Base-by-base conservation (phyloP, 1,140 invertebrate genomes). In the Heliconius eleuchia region DNA sequence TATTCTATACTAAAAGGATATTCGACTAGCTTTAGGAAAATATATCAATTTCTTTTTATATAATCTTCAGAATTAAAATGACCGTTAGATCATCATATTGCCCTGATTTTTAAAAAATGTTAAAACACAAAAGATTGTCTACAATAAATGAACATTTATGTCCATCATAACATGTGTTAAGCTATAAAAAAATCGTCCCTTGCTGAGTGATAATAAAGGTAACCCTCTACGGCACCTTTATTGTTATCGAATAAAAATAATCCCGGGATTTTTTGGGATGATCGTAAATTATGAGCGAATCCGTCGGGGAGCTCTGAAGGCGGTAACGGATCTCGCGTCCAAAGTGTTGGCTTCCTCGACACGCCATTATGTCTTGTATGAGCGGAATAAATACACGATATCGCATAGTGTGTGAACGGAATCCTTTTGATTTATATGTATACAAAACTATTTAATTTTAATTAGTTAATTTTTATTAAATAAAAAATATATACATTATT, bases 191-290 rank as follows among this genome's bases (percentile, higher is more conserved):
- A 87, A 84, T 84, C 84, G 85, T 88, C 85, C 82, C 85, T 81
- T 79, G 74, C 87, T 89, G 89, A 91, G 91, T 93, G 92, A 94
- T 94, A 94, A 93, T 93, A 93, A 94, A 92, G 91, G 91, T 90
- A 90, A 94, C 89, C 90, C 93, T 90, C 89, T 79, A 84, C 87
- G 87, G 88, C 81, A 92, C 91, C 91, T 93, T 93, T 94, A 93
- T 94, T 91, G 91, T 93, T 94, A 94, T 93, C 92, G 87, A 93
- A 94, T 94, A 93, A 94, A 94, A 93, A 93, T 94, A 93, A 94
- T 93, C 90, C 92, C 83, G 81, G 87, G 91, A 90, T 92, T 93
- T 91, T 92, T 91, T 75, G 86, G 90, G 92, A 92, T 92, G 92
- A 89, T 93, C 93, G 91, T 93, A 94, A 94, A 94, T 93, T 92